phyloP scores from a whole-genome alignment of 23 tunicate species.

The Oikopleura vanhoeffeni region DNA sequence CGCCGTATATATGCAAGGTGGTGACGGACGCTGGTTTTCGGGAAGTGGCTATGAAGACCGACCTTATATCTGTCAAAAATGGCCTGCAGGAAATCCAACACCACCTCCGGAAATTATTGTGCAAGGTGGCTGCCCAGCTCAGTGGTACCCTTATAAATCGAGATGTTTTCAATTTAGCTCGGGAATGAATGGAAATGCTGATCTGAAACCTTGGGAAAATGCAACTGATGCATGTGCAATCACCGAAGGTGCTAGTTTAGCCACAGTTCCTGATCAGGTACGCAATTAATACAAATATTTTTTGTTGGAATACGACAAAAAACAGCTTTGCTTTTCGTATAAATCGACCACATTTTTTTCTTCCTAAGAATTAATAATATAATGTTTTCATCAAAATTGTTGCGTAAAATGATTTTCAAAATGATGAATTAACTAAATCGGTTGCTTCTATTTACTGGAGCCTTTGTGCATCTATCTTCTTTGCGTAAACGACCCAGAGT shows the following conservation, averaged over 20 bases:
- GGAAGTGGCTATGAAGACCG: not conserved
- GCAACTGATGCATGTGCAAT: not conserved
- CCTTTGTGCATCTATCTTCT: too few species aligned
- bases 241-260: not conserved
- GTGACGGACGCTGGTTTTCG: not conserved
- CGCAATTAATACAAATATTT: too few species aligned
- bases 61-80: not conserved
- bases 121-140: not conserved
- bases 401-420: too few species aligned
- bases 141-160: not conserved
- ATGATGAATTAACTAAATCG: too few species aligned
- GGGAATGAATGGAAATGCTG: not conserved
- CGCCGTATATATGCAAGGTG: not conserved
- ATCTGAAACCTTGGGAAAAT: not conserved
- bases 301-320: too few species aligned
- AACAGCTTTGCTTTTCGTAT: too few species aligned
- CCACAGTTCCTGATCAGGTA: not conserved
- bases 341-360: too few species aligned
- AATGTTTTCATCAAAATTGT: too few species aligned
- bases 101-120: not conserved
- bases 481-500: too few species aligned
- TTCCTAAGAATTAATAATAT: too few species aligned
- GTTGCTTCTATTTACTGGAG: too few species aligned
- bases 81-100: not conserved
- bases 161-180: not conserved